A percentile compares a stretch with the other conserved stretches of the same genome.
These are phyloP conservation scores for Erannis defoliaria DNA, from an alignment of 2,888 invertebrate species.

Conservation along the genomic window DNA sequence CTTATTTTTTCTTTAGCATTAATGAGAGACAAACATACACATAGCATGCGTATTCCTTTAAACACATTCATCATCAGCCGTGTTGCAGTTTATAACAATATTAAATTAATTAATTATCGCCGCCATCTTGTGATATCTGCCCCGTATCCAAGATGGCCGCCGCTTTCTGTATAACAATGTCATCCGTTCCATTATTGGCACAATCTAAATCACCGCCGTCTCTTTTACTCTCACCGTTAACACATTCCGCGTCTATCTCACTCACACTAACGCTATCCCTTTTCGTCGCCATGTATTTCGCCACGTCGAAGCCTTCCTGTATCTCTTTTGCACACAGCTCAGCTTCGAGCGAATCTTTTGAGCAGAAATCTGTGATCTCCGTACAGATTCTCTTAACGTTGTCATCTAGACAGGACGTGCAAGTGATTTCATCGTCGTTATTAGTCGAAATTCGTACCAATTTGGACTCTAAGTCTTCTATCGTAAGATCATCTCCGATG, in stretches of 20 bases:
- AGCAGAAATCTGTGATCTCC: slow-evolving; percentile 72
- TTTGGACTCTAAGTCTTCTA: slow-evolving; percentile 54
- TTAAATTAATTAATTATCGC: slow-evolving; percentile 34
- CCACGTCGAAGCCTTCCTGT: slow-evolving; percentile 63
- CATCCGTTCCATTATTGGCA: slow-evolving; percentile 69
- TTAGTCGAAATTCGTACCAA: slow-evolving; percentile 75
- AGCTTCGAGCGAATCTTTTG: slow-evolving; percentile 41
- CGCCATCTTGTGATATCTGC: slow-evolving; percentile 48
- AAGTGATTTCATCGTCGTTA: slow-evolving; percentile 66
- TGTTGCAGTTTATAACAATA: background rate
- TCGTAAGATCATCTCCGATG: slow-evolving; percentile 64
- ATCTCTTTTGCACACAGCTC: slow-evolving; percentile 42
- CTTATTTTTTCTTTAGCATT: no score
- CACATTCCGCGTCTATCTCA: slow-evolving; percentile 52
- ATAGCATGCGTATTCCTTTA: no score
- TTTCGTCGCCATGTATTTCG: slow-evolving; percentile 58
- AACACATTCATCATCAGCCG: background rate
- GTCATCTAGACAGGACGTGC: slow-evolving; percentile 57
- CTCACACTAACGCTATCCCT: slow-evolving; percentile 54
- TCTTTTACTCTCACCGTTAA: slow-evolving; percentile 55
- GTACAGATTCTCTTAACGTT: slow-evolving; percentile 73
- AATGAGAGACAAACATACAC: no score
- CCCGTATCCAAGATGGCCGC: slow-evolving; percentile 76
- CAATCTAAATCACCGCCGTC: slow-evolving; percentile 60
- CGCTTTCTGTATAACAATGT: slow-evolving; percentile 77